A percentile compares a stretch with the other conserved stretches of the same genome.
Conservation (phyloP, 2,797 vertebrate genomes). For the Siniperca obscura region DNA sequence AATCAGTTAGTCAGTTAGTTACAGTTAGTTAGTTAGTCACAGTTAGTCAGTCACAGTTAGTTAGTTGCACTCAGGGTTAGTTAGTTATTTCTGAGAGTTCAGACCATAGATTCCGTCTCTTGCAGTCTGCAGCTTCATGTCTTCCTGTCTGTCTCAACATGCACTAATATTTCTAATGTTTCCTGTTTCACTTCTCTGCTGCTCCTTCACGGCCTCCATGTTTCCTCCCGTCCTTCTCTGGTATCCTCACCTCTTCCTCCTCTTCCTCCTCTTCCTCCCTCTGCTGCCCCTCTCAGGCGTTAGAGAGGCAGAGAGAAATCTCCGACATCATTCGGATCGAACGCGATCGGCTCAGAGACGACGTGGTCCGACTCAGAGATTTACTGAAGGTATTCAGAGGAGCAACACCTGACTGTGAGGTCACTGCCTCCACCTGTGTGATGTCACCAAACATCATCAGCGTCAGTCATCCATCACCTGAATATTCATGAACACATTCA, state of each 20-base stretch:
- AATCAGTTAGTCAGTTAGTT: no score
- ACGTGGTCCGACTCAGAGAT: conserved; percentile 88
- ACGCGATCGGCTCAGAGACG: conserved; percentile 90
- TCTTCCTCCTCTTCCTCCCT: conserved; percentile 8
- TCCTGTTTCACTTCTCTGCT: background rate
- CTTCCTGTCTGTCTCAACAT: background rate
- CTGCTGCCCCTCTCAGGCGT: conserved; percentile 83
- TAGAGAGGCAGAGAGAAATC: conserved; percentile 96
- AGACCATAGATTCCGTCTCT: no score
- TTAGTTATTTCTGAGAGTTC: no score
- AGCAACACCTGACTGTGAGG: background rate
- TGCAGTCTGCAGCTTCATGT: conserved; percentile 1
- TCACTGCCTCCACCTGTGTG: background rate
- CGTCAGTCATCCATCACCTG: background rate
- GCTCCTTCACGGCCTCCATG: background rate
- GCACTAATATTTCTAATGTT: conserved; percentile 1
- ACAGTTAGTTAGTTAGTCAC: no score
- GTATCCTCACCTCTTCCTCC: background rate
- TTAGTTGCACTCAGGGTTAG: no score
- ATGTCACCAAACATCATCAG: background rate
- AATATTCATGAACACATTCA: background rate
- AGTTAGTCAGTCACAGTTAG: no score
- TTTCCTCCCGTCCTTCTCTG: background rate
- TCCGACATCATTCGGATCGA: conserved; percentile 91
- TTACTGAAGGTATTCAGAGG: conserved; percentile 89